Conservation (phyloP, 1,140 invertebrate species). For the Brachionus koreanus region DNA sequence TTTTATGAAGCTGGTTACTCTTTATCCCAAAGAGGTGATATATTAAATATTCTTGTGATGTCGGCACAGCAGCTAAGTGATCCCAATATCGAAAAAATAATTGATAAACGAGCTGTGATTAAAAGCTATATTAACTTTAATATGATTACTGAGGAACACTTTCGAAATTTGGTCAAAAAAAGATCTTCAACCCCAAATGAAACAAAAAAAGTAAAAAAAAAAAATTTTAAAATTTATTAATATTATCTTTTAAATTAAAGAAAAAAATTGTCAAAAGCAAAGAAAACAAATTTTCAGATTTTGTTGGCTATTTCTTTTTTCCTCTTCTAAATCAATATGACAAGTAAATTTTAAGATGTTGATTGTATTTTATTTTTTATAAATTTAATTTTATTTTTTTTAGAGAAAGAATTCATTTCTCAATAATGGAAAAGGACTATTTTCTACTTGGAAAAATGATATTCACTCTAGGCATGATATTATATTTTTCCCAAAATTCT, state of each 20-base stretch:
- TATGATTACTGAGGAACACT: not conserved
- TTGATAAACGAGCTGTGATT: not conserved
- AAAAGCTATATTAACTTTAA: conserved; percentile 4
- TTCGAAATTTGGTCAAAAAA: not conserved
- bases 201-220: not conserved
- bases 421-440: not conserved
- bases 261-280: not conserved
- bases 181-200: not conserved
- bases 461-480: not conserved
- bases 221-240: not conserved
- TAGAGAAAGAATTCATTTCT: not conserved
- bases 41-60: not conserved
- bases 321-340: conserved; percentile 18
- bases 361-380: not conserved
- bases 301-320: conserved; percentile 12
- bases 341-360: not conserved
- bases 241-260: not conserved
- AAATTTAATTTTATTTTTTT: not conserved
- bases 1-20: conserved; percentile 22
- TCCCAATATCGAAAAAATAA: not conserved
- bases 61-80: not conserved
- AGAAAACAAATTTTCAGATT: conserved; percentile 18
- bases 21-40: not conserved
- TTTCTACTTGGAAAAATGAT: conserved; percentile 11
- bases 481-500: conserved; percentile 6